Evolutionary conservation across 2,797 vertebrate genomes (phyloP).

Genomic region (Octomys mimax): DNA sequence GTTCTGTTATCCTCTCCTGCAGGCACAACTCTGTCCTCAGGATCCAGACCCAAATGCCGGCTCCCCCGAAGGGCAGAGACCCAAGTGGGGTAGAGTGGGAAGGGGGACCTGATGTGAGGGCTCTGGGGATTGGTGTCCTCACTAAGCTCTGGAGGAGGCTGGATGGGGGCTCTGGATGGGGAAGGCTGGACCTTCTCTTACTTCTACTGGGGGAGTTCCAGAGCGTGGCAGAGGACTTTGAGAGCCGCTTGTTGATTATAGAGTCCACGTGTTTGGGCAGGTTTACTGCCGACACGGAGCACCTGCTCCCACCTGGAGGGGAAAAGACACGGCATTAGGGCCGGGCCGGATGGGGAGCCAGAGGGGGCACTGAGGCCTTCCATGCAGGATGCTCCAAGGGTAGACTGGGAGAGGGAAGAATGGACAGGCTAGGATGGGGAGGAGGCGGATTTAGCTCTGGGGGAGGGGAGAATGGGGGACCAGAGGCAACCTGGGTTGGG

Average conservation of each 20-base stretch:
- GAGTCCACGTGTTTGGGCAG: slow-evolving; percentile 99
- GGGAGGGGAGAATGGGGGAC: slow-evolving; percentile 58
- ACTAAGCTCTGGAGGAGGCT: slow-evolving; percentile 76
- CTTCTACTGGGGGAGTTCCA: slow-evolving; percentile 99
- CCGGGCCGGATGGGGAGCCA: slow-evolving; percentile 78
- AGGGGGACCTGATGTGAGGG: slow-evolving; percentile 55
- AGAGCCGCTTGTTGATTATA: slow-evolving; percentile 99
- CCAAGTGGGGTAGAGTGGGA: not conserved
- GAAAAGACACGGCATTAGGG: slow-evolving; percentile 92
- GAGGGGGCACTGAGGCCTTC: slow-evolving; percentile 83
- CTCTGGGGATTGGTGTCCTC: slow-evolving; percentile 38
- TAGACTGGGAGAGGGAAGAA: slow-evolving; percentile 71
- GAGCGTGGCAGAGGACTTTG: slow-evolving; percentile 99
- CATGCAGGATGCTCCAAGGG: slow-evolving; percentile 85
- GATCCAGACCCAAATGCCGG: slow-evolving; percentile 66
- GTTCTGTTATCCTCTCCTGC: slow-evolving; percentile 65
- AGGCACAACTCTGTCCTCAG: slow-evolving; percentile 63
- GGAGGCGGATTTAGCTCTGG: slow-evolving; percentile 65
- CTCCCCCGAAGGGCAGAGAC: slow-evolving; percentile 59
- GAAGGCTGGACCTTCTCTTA: slow-evolving; percentile 91
- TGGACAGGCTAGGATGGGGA: slow-evolving; percentile 75
- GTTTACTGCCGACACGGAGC: slow-evolving; percentile 99
- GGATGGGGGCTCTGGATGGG: slow-evolving; percentile 73
- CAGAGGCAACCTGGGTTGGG: slow-evolving; percentile 71
- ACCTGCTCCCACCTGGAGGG: slow-evolving; percentile 97